Evolutionary conservation across 1,140 invertebrate genomes (phyloP), one percentile per base, ranked within the genome.

Genomic region (Diuraphis noxia): DNA sequence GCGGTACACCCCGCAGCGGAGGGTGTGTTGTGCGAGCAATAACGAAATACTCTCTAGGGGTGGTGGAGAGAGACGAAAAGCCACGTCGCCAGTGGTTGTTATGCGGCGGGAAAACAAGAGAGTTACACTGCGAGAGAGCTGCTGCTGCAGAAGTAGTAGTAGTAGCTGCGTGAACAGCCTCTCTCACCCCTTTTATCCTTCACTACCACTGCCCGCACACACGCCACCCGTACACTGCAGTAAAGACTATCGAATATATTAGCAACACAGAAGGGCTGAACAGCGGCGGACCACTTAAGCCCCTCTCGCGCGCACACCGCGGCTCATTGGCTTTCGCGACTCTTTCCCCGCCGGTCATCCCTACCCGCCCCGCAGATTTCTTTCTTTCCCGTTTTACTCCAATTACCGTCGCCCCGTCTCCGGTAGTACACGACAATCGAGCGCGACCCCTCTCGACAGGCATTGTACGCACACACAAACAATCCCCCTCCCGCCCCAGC

Each of bases 261-360:
- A 40, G 56, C 36, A 13, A 38, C 89, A 17, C 17, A 49, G 89
- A 81, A 82, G 89, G 89, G 89, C 72, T 38, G 88, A 81, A 81
- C 72, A 77, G 41, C 82, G 40, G 46, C 43, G 85, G 88, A 91
- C 89, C 89, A 82, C 89, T 91, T 91, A 90, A 90, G 72, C 88
- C 88, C 72, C 52, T 63, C 86, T 86, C 19, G 43, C n/a, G 46
- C 43, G n/a, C 43, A 41, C 84, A 40, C 49, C 34, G 89, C 89
- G 89, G 89, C 89, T 91, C 89, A 91, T 91, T 91, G 89, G 89
- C 89, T 91, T 91, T 91, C 89, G 72, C 36, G 46, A 25, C 36
- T 88, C 36, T 40, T 30, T 38, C 36, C 49, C 86, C 34, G 19
- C 49, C 21, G n/a, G 56, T 46, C 84, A 85, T 38, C 46, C 49